Evolutionary conservation across 1,140 invertebrate species (phyloP).

Genomic region (Samia ricini): DNA sequence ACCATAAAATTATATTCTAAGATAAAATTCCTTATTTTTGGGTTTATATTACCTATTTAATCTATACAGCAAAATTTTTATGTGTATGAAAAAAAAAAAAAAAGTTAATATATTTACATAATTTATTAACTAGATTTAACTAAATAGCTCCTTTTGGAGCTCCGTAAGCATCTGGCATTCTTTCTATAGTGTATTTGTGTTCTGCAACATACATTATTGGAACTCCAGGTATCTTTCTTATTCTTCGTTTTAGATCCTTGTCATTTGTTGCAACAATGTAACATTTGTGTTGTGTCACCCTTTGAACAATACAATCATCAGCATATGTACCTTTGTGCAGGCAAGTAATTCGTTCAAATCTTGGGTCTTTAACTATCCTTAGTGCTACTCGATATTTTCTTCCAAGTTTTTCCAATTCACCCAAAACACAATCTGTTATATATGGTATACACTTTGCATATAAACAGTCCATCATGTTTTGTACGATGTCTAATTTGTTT

Average conservation of each 20-base stretch:
- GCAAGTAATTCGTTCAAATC: constrained; percentile 96
- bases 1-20: no score
- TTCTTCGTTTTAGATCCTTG: constrained; percentile 96
- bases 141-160: constrained; percentile 83
- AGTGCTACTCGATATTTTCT: constrained; percentile 97
- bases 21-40: no score
- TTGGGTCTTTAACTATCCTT: constrained; percentile 96
- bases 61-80: no score
- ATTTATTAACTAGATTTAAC: background rate
- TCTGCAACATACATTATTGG: constrained; percentile 98
- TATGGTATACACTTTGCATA: constrained; percentile 99
- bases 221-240: constrained; percentile 98
- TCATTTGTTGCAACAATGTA: constrained; percentile 99
- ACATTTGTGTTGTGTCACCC: constrained; percentile 98
- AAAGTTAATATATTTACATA: background rate
- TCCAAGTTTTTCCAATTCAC: constrained; percentile 98
- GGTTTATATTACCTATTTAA: no score
- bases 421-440: constrained; percentile 98
- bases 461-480: constrained; percentile 99
- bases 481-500: constrained; percentile 97
- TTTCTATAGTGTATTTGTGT: constrained; percentile 96
- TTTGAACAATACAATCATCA: constrained; percentile 98
- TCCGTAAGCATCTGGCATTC: constrained; percentile 99
- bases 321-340: constrained; percentile 99
- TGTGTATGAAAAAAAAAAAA: background rate